These are phyloP conservation scores for Fukomys damarensis DNA, from an alignment of 2,113 vertebrate genomes.

Conservation along the genomic window DNA sequence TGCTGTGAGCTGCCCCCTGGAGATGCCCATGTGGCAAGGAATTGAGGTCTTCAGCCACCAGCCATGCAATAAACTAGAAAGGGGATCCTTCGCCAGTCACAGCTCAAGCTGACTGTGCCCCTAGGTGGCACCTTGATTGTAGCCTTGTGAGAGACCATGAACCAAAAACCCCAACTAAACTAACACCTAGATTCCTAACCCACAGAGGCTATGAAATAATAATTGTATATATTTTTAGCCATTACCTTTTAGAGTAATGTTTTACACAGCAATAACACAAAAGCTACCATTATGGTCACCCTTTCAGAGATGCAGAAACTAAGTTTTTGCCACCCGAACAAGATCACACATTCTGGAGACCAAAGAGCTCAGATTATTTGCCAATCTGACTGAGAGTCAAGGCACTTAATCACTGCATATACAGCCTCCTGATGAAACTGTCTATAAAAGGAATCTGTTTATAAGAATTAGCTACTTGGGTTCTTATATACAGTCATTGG, in stretches of 20 bases:
- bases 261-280: background rate
- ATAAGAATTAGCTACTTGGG: background rate
- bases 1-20: background rate
- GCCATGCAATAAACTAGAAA: background rate
- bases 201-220: background rate
- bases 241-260: background rate
- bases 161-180: background rate
- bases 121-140: background rate
- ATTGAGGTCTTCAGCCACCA: background rate
- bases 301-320: background rate
- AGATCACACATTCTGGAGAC: background rate
- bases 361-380: background rate
- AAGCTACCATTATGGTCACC: background rate
- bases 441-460: background rate
- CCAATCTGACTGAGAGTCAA: background rate
- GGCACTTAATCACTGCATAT: background rate
- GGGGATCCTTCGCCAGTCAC: background rate
- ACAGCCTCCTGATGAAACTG: background rate
- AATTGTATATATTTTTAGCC: background rate
- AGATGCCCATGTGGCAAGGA: background rate
- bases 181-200: background rate
- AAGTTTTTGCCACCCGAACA: background rate
- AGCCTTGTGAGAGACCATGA: background rate
- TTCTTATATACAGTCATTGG: background rate
- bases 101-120: background rate